Evolutionary conservation across 1,140 invertebrate genomes (phyloP), one percentile per base, ranked within the genome.

Genomic region (Temnothorax nylanderi): DNA sequence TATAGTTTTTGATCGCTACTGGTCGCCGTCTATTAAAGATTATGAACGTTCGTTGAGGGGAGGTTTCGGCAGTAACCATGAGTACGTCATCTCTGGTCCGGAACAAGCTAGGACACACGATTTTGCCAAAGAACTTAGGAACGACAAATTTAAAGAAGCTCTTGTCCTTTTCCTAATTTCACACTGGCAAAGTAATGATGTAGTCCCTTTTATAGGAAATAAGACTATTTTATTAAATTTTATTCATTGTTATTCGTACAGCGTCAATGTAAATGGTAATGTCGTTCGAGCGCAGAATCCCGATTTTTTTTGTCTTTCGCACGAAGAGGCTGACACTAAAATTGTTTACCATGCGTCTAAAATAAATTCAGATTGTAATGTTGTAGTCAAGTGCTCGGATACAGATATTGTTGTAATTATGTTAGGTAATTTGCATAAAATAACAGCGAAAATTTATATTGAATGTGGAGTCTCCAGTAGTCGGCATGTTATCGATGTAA

Each of bases 401-500:
- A 72, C 67, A 44, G 67, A 84, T 49, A 62, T 84, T 72, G 5
- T 62, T 54, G 44, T 84, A 18, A 84, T 84, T 56, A 54, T 82
- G 64, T 44, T 82, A 34, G 65, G 64, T 41, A 82, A 82, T 69
- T 47, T 82, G 37, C 32, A 77, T 37, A 69, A 86, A 58, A 71
- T 51, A 37, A 72, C 1, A 62, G 11, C 21, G 6, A 56, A 75
- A 13, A 74, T 89, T 86, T 87, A 51, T 54, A 77, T 87, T 49
- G 44, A 75, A 62, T 56, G 44, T 74, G 86, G 80, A 6, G 62
- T 69, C 51, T 58, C 58, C 8, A 86, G 80, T 8, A 77, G 13
- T 54, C 69, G 81, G n/a, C 47, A 69, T 37, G 37, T 77, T 16
- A 78, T 91, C 3, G 47, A 88, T 85, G 69, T 90, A 13, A 88